Conservation (phyloP, 1,140 invertebrate species). For the Delia radicum region DNA sequence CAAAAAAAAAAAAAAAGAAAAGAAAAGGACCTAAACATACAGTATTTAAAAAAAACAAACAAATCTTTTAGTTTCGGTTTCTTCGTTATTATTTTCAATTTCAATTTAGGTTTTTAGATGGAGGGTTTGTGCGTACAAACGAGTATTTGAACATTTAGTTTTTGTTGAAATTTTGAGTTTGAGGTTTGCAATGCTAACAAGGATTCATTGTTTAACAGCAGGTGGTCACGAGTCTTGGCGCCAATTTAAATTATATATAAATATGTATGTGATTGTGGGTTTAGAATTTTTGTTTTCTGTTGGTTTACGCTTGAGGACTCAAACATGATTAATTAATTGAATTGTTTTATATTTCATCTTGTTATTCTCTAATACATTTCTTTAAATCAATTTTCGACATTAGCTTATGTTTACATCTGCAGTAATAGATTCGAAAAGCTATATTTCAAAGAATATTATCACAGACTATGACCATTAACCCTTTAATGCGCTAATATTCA, state of each 20-base stretch:
- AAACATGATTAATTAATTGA: not conserved
- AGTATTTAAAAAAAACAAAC: not conserved
- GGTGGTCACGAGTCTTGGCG: slow-evolving; percentile 49
- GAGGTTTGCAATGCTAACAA: slow-evolving; percentile 44
- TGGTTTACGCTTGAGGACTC: not conserved
- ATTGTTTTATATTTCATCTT: not conserved
- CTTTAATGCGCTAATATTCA: no score
- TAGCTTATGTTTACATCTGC: no score
- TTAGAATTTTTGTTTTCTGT: not conserved
- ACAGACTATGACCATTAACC: no score
- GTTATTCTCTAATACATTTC: no score
- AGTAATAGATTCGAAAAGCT: no score
- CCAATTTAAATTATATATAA: slow-evolving; percentile 31
- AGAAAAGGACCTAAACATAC: not conserved
- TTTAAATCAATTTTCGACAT: no score
- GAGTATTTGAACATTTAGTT: not conserved
- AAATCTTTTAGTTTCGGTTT: not conserved
- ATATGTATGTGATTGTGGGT: not conserved
- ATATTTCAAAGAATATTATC: no score
- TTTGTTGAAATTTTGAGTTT: not conserved
- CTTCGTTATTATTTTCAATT: no score
- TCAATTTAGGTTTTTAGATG: not conserved
- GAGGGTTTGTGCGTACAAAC: no score
- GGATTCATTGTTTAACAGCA: slow-evolving; percentile 44
- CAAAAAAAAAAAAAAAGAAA: not conserved